These are phyloP conservation scores for Plecturocebus donacophilus DNA, from an alignment of 2,113 vertebrate genomes.

Conservation along the genomic window DNA sequence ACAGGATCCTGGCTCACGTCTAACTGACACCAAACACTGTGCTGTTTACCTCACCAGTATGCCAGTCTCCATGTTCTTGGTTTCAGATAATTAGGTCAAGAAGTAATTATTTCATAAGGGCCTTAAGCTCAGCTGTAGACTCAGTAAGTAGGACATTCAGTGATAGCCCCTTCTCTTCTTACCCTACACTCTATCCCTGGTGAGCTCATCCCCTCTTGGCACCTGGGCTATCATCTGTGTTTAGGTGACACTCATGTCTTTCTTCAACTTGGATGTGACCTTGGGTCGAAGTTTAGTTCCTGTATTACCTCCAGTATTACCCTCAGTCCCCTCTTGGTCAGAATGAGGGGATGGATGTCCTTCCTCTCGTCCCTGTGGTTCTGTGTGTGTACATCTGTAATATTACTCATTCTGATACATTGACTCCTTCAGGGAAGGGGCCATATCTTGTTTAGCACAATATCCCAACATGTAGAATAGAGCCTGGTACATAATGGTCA, in stretches of 20 bases:
- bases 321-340: not conserved
- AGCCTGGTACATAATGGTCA: not conserved
- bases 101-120: slow-evolving; percentile 40
- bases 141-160: not conserved
- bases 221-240: not conserved
- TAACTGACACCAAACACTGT: not conserved
- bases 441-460: not conserved
- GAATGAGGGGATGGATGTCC: not conserved
- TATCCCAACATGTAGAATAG: not conserved
- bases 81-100: slow-evolving; percentile 59
- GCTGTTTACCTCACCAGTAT: rapidly evolving
- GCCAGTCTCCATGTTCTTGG: not conserved
- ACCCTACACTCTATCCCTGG: not conserved
- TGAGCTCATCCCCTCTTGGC: not conserved
- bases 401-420: rapidly evolving
- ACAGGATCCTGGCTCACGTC: not conserved
- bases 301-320: not conserved
- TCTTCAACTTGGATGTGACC: not conserved
- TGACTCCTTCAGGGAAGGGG: not conserved
- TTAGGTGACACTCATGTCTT: not conserved
- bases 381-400: rapidly evolving
- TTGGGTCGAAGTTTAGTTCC: not conserved
- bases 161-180: slow-evolving; percentile 42
- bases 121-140: not conserved
- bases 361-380: rapidly evolving